Evolutionary conservation across 2,888 invertebrate genomes (phyloP).

Genomic region (Pharmacophagus antenor): DNA sequence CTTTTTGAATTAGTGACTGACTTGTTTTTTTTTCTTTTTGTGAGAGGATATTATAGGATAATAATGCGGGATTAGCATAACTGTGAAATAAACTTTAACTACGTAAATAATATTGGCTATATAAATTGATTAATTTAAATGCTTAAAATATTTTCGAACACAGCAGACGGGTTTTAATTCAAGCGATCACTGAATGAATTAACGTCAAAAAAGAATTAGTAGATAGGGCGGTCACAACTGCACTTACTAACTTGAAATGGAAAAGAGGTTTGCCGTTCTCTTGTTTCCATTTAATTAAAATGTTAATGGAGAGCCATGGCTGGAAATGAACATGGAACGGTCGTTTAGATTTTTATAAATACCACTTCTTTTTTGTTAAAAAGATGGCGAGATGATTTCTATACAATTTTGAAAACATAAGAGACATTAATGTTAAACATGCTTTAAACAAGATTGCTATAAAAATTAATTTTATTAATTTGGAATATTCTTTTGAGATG

Average conservation of each 20-base stretch:
- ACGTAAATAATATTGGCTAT: background rate
- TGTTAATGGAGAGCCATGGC: slow-evolving; percentile 62
- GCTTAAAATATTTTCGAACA: background rate
- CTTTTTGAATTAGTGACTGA: too few species aligned
- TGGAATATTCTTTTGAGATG: too few species aligned
- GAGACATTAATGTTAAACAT: too few species aligned
- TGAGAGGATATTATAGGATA: too few species aligned
- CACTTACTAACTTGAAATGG: slow-evolving; percentile 29
- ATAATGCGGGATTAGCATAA: too few species aligned
- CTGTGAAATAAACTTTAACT: too few species aligned
- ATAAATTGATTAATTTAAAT: background rate
- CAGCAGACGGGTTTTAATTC: slow-evolving; percentile 3
- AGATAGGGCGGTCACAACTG: slow-evolving; percentile 27
- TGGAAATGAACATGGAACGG: slow-evolving; percentile 44
- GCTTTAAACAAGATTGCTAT: too few species aligned
- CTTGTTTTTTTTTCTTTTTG: too few species aligned
- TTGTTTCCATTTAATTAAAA: slow-evolving; percentile 78
- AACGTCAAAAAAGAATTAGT: slow-evolving; percentile 24
- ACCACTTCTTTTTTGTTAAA: slow-evolving; percentile 17
- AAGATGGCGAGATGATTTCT: background rate
- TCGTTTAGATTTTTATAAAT: slow-evolving; percentile 18
- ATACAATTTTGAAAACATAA: too few species aligned
- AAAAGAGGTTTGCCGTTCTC: slow-evolving; percentile 58
- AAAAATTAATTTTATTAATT: too few species aligned
- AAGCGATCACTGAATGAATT: slow-evolving; percentile 13